These are phyloP conservation scores for Cynopterus sphinx DNA, from an alignment of 2,797 vertebrate species.

Conservation along the genomic window DNA sequence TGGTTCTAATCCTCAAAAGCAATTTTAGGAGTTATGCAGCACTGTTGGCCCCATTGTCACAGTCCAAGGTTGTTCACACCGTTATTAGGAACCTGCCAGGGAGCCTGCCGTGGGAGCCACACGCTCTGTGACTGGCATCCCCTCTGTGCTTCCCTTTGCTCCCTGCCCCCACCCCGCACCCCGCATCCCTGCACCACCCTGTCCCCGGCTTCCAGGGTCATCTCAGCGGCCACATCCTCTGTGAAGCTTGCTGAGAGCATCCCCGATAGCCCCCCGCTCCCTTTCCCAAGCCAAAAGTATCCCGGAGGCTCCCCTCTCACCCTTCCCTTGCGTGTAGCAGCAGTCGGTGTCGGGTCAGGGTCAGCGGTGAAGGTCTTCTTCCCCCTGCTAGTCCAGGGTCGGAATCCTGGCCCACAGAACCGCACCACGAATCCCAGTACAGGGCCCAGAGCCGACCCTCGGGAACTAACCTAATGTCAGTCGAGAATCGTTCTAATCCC, in stretches of 20 bases:
- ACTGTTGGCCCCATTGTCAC: neutral
- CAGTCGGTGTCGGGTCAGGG: rapidly evolving
- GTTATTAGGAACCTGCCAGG: neutral
- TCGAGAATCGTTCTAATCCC: neutral
- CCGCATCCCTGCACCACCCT: neutral
- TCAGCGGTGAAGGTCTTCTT: rapidly evolving
- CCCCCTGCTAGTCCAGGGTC: neutral
- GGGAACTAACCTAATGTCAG: neutral
- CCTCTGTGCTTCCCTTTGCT: neutral
- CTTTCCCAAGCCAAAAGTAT: neutral
- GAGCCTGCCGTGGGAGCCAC: neutral
- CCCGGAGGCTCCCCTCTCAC: neutral
- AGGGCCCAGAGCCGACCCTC: neutral
- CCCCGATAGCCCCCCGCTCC: rapidly evolving
- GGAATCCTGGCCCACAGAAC: neutral
- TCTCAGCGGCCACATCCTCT: neutral
- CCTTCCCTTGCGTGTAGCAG: rapidly evolving
- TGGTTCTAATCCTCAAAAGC: neutral
- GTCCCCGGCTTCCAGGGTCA: too few relatives aligned
- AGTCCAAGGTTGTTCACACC: too few relatives aligned
- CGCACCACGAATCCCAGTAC: rapidly evolving
- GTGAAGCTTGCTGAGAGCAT: neutral
- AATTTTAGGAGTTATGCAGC: neutral
- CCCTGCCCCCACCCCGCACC: rapidly evolving
- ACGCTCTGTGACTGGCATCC: rapidly evolving